Evolutionary conservation across 2,113 vertebrate species (phyloP), one percentile per base, ranked within the genome.

Genomic region (Hippocampus abdominalis): DNA sequence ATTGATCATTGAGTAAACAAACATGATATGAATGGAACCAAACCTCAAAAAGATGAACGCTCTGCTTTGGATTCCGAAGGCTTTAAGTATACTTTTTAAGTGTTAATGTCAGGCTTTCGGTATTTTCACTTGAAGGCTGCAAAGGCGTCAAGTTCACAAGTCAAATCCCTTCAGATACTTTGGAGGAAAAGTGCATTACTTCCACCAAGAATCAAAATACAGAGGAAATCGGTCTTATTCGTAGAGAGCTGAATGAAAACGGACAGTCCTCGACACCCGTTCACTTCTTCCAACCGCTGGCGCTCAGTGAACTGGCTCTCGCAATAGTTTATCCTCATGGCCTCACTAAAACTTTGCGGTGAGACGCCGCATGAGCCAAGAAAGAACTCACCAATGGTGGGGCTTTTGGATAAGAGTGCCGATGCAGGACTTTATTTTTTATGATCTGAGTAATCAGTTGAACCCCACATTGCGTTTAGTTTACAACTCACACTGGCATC

Each of bases 1-100:
- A 69, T 68, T 78, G 80, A 84, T 86, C 73, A 42, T 42, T 72
- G 63, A 66, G 76, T 86, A 82, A 85, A 86, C 81, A 87, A 83
- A 83, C 74, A 81, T 2, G n/a, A 8, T 59, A 73, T 69, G 46
- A 84, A 78, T 40, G 79, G 3, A 73, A 81, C 12, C 32, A 73
- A 80, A 75, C 44, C 21, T 73, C 15, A 39, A 32, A 60, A 23
- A 36, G 61, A 59, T 62, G 39, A 53, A 16, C 56, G 21, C 48
- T 65, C 2, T 68, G 66, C 49, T 77, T 70, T 46, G 54, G 7
- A 21, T 1, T 74, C 1, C 25, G 64, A 63, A 46, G 3, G 2
- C 27, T 29, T 62, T 20, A 18, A 66, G 59, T 25, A 12, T 27
- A 32, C 27, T 18, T 60, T 59, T 51, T 46, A 39, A 10, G 9